Conservation (phyloP, 2,888 invertebrate species). For the Nebria brevicollis region DNA sequence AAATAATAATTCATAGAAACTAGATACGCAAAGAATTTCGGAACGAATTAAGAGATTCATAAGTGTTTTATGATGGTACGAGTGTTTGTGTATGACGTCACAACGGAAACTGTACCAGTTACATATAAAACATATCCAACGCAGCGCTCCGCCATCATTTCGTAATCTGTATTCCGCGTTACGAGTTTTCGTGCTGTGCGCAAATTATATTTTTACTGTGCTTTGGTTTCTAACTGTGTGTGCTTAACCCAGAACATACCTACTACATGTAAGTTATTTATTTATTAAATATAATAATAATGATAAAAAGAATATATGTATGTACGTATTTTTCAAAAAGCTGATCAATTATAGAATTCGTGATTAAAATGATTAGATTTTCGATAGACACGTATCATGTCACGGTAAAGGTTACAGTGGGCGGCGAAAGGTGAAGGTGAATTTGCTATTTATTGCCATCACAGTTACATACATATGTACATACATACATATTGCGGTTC, state of each 20-base stretch:
- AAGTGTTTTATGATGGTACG: neutral
- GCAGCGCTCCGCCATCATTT: neutral
- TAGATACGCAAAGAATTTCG: neutral
- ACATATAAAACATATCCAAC: neutral
- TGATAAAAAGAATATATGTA: no score
- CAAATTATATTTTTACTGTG: neutral
- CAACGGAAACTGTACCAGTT: neutral
- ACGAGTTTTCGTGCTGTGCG: neutral
- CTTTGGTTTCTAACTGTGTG: neutral
- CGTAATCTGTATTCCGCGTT: neutral
- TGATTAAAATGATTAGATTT: neutral
- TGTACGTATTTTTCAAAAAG: no score
- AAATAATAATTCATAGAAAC: neutral
- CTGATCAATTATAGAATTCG: no score
- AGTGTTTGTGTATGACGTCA: neutral
- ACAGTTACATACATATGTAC: neutral
- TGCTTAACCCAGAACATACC: no score
- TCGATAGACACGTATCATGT: neutral
- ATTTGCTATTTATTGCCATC: constrained; percentile 6
- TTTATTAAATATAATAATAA: no score
- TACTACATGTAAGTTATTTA: no score
- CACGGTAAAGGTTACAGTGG: constrained; percentile 16
- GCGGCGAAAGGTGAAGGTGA: constrained; percentile 31
- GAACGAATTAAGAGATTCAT: neutral
- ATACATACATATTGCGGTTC: constrained; percentile 10